Evolutionary conservation across 2,113 vertebrate genomes (phyloP), one percentile per base, ranked within the genome.

Genomic region (Oncorhynchus kisutch): DNA sequence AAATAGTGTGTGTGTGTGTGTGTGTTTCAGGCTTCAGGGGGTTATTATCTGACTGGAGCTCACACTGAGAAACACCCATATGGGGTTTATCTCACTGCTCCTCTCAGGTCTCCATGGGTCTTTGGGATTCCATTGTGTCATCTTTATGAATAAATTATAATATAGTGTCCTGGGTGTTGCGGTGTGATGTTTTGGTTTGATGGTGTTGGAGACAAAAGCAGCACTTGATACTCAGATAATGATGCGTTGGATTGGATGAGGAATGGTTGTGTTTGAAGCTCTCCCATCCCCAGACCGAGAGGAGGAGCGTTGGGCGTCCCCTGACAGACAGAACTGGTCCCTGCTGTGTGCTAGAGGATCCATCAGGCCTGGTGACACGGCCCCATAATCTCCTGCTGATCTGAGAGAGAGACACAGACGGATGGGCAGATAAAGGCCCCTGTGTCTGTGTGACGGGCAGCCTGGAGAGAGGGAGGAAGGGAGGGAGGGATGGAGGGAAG

Each of bases 401-500:
- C 59, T 62, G 13, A 27, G 25, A 2, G 65, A 67, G 22, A 67
- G 59, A 62, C 59, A 62, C n/a, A 24, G n/a, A 62, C 59, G 4
- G 59, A 62, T 62, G n/a, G n/a, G 59, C 59, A 62, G 59, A 62
- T 62, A 62, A 24, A 62, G 59, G 59, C 59, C 54, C 54, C 16
- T 62, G 8, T 62, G 20, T 62, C 7, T 62, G 59, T 62, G 59
- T 67, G 22, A 67, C 12, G 11, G 22, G 8, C 25, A 27, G 25
- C 7, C 65, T 67, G 51, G 27, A 39, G 18, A 66, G 27, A 79
- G 9, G 22, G 48, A 66, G 69, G 34, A 1, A 34, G 34, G 71
- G 64, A 67, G 18, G 78, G 72, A n/a, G 16, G 78, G 73, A 57
- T 76, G 70, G 84, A 85, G 84, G 86, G 85, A 82, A 62, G 62